These are phyloP conservation scores for Elegia similella DNA, from an alignment of 2,888 invertebrate species.

Conservation along the genomic window DNA sequence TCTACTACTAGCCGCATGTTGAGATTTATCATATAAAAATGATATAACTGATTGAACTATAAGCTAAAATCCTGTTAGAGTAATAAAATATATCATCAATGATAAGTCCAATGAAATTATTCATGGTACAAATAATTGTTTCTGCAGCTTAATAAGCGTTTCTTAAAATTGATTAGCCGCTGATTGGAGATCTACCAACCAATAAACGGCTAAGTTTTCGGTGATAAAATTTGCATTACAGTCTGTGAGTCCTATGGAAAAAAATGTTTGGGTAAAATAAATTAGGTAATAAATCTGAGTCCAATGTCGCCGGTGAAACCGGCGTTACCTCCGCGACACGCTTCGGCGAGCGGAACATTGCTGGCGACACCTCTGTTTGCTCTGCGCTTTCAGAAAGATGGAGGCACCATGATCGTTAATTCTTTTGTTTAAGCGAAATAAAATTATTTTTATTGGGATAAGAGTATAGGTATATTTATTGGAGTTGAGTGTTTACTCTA, in stretches of 20 bases:
- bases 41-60: no score
- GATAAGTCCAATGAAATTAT: not conserved
- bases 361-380: slow-evolving; percentile 59
- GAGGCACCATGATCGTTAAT: not conserved
- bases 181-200: slow-evolving; percentile 34
- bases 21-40: no score
- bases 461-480: no score
- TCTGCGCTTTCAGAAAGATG: slow-evolving; percentile 51
- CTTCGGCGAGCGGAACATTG: slow-evolving; percentile 69
- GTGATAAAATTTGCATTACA: slow-evolving; percentile 47
- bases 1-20: no score
- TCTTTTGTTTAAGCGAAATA: not conserved
- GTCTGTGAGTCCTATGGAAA: slow-evolving; percentile 40
- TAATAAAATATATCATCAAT: not conserved
- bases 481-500: no score
- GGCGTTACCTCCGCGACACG: slow-evolving; percentile 50
- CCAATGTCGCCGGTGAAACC: slow-evolving; percentile 72
- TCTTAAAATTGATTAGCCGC: slow-evolving; percentile 30
- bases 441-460: no score
- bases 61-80: no score
- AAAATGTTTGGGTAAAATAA: slow-evolving; percentile 57
- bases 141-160: not conserved
- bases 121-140: not conserved
- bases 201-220: slow-evolving; percentile 21
- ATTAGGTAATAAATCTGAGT: slow-evolving; percentile 62